Conservation (phyloP, 2,888 invertebrate genomes). For the Eupithecia dodoneata region DNA sequence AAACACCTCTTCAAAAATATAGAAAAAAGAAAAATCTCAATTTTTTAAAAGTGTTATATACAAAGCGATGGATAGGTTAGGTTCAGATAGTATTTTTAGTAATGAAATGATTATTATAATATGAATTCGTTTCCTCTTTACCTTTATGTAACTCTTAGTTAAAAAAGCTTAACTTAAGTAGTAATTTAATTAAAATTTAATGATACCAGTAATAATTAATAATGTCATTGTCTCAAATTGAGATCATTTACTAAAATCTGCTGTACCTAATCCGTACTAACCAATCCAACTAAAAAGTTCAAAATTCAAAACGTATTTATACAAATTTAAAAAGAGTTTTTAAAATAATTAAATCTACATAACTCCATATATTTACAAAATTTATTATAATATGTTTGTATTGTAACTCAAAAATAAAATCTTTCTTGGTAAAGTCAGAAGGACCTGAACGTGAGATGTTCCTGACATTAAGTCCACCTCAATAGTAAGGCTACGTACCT, state of each 20-base stretch:
- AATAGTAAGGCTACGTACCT: neutral
- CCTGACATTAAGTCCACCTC: neutral
- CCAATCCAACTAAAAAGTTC: constrained; percentile 46
- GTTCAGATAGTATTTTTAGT: constrained; percentile 38
- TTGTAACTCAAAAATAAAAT: constrained; percentile 15
- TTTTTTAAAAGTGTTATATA: constrained; percentile 65
- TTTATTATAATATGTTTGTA: constrained; percentile 7
- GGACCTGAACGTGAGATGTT: neutral
- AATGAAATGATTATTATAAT: neutral
- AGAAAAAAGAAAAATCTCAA: constrained; percentile 47
- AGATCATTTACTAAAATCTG: constrained; percentile 51
- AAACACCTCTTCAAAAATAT: neutral
- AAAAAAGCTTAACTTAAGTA: neutral
- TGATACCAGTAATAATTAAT: neutral
- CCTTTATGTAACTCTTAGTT: neutral
- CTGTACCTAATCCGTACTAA: constrained; percentile 67
- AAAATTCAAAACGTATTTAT: constrained; percentile 40
- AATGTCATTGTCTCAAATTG: constrained; percentile 3
- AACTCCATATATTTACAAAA: constrained; percentile 7
- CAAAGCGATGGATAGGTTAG: constrained; percentile 65
- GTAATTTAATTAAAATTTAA: neutral
- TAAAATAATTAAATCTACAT: constrained; percentile 9
- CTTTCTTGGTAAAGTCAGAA: neutral
- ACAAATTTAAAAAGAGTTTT: neutral
- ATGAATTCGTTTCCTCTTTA: neutral